Evolutionary conservation across 2,888 invertebrate species (phyloP).

Genomic region (Melitaea athalia): DNA sequence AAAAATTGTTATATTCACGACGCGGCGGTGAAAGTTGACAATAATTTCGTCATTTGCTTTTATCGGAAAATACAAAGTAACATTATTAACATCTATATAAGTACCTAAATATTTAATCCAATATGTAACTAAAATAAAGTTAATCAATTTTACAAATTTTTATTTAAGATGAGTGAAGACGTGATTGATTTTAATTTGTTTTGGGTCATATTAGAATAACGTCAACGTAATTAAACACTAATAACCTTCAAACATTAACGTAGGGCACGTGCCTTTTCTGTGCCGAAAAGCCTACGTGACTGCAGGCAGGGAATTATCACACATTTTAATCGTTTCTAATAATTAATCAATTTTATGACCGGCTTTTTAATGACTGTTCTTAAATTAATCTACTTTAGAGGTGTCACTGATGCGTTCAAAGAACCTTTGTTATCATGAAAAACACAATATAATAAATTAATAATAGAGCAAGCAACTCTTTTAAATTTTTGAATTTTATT

Average conservation of each 20-base stretch:
- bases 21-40: no score
- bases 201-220: not conserved
- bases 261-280: constrained; percentile 60
- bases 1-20: no score
- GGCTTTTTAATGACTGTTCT: constrained; percentile 54
- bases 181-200: constrained; percentile 45
- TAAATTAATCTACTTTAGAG: constrained; percentile 38
- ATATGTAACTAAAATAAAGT: no score
- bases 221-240: constrained; percentile 50
- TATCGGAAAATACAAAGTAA: no score
- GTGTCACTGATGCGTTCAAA: constrained; percentile 31
- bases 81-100: no score
- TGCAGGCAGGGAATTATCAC: constrained; percentile 52
- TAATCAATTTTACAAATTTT: not conserved
- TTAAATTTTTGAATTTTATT: no score
- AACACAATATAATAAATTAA: constrained; percentile 11
- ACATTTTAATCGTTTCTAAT: constrained; percentile 56
- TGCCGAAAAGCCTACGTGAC: constrained; percentile 68
- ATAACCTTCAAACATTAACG: constrained; percentile 47
- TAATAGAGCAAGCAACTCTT: no score
- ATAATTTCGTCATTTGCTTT: no score
- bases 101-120: no score
- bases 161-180: constrained; percentile 36
- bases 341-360: constrained; percentile 58
- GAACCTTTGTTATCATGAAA: constrained; percentile 16